Percentiles rank a stretch among this genome's conserved stretches.
Evolutionary conservation across 2,888 invertebrate genomes (phyloP).

Genomic region (Drosophila nigritarsus): DNA sequence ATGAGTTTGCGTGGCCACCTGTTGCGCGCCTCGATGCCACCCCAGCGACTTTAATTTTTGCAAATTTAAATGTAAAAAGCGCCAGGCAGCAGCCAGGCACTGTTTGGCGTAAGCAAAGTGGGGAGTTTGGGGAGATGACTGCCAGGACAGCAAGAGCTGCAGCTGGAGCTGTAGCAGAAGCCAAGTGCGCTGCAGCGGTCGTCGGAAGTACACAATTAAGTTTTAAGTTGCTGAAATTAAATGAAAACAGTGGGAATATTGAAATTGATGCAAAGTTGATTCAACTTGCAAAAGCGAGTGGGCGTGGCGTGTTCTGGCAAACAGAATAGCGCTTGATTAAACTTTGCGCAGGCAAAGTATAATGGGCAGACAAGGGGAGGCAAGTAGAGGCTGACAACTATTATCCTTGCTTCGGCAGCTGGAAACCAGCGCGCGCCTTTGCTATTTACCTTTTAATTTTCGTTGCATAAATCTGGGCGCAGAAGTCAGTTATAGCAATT

Average conservation of each 20-base stretch:
- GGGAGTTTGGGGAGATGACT: constrained; percentile 1
- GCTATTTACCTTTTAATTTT: constrained; percentile 77
- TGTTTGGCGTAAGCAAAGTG: neutral
- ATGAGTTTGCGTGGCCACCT: constrained; percentile 73
- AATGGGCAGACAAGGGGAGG: neutral
- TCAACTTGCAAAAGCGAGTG: constrained; percentile 33
- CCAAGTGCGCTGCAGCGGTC: constrained; percentile 43
- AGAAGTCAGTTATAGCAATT: constrained; percentile 74
- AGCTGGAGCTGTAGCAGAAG: constrained; percentile 20
- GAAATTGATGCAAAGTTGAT: constrained; percentile 81
- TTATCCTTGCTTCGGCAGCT: constrained; percentile 45
- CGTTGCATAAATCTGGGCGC: constrained; percentile 70
- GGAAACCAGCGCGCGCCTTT: constrained; percentile 34
- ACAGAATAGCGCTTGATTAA: constrained; percentile 77
- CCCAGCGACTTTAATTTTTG: constrained; percentile 72
- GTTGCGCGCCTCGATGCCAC: constrained; percentile 43
- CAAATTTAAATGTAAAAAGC: constrained; percentile 71
- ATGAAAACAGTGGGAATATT: constrained; percentile 80
- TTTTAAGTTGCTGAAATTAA: constrained; percentile 79
- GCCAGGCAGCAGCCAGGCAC: constrained; percentile 9
- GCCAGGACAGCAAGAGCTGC: constrained; percentile 22
- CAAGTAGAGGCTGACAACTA: constrained; percentile 52
- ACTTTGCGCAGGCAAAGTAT: constrained; percentile 44
- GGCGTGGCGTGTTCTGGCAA: constrained; percentile 46
- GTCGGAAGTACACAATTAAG: constrained; percentile 78